Percentiles rank a stretch among this genome's conserved stretches.
Evolutionary conservation across 2,888 invertebrate species (phyloP).

Genomic region (Mythimna vitellina): DNA sequence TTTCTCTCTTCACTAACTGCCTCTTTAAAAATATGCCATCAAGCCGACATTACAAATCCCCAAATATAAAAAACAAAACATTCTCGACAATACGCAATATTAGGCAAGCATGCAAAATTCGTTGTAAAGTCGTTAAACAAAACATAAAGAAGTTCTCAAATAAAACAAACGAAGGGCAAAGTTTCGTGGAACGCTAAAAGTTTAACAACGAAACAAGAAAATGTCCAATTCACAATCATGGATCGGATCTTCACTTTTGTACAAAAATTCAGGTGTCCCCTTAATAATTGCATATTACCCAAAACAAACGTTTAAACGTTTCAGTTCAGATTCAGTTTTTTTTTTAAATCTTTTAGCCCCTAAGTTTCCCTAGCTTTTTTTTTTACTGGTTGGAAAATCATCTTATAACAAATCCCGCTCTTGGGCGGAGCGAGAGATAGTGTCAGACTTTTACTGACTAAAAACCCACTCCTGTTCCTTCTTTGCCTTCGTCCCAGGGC

Average conservation of each 20-base stretch:
- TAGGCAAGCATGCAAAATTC: constrained; percentile 10
- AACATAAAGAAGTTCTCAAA: constrained; percentile 32
- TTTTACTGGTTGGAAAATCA: too few species aligned
- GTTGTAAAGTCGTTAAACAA: constrained; percentile 23
- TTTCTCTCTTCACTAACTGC: too few species aligned
- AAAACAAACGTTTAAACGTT: constrained; percentile 7
- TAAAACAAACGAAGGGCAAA: constrained; percentile 21
- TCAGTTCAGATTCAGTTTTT: too few species aligned
- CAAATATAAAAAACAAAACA: neutral
- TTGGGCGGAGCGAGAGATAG: too few species aligned
- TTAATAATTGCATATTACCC: neutral
- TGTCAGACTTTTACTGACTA: too few species aligned
- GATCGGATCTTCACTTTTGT: constrained; percentile 2
- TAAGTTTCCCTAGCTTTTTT: too few species aligned
- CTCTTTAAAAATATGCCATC: neutral
- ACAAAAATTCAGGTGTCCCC: neutral
- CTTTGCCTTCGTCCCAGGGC: too few species aligned
- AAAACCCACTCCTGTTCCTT: too few species aligned
- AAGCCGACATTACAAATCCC: neutral
- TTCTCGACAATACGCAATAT: neutral
- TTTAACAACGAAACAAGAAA: constrained; percentile 15
- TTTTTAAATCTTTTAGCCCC: too few species aligned
- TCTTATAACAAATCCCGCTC: too few species aligned
- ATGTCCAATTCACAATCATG: constrained; percentile 1
- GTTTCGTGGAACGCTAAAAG: constrained; percentile 28